phyloP scores from a whole-genome alignment of 2,113 vertebrate genomes.

The Channa argus region DNA sequence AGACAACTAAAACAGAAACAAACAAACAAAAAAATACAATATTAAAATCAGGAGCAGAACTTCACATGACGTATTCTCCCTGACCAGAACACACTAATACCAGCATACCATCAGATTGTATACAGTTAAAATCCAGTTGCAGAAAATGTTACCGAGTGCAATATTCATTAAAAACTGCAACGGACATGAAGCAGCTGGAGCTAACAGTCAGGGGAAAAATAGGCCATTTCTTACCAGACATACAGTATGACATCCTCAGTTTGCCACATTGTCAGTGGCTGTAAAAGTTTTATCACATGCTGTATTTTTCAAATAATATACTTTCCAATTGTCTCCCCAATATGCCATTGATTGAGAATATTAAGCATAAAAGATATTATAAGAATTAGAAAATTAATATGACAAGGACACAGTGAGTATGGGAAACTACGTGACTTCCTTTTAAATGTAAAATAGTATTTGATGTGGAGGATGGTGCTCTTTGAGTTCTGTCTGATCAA shows the following conservation, averaged over 20 bases:
- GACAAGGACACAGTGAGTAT: constrained; percentile 6
- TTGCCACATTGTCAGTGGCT: neutral
- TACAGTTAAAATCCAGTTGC: neutral
- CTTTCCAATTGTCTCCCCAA: neutral
- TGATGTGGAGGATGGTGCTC: constrained; percentile 11
- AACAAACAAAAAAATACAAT: neutral
- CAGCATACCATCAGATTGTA: neutral
- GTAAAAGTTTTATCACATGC: neutral
- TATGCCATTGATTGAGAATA: neutral
- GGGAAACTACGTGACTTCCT: neutral
- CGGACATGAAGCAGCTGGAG: neutral
- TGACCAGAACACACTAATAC: constrained; percentile 8
- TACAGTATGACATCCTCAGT: neutral
- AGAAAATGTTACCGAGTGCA: neutral
- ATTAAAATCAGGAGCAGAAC: constrained; percentile 8
- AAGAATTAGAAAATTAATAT: neutral
- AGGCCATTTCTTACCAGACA: neutral
- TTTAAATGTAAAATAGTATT: constrained; percentile 1
- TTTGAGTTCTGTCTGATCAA: constrained; percentile 31
- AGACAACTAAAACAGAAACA: too few relatives aligned
- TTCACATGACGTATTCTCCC: constrained; percentile 5
- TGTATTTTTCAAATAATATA: neutral
- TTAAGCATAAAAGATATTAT: neutral
- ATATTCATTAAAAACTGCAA: neutral
- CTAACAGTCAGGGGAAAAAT: neutral